Evolutionary conservation across 2,797 vertebrate species (phyloP).

Genomic region (Cryptoprocta ferox): DNA sequence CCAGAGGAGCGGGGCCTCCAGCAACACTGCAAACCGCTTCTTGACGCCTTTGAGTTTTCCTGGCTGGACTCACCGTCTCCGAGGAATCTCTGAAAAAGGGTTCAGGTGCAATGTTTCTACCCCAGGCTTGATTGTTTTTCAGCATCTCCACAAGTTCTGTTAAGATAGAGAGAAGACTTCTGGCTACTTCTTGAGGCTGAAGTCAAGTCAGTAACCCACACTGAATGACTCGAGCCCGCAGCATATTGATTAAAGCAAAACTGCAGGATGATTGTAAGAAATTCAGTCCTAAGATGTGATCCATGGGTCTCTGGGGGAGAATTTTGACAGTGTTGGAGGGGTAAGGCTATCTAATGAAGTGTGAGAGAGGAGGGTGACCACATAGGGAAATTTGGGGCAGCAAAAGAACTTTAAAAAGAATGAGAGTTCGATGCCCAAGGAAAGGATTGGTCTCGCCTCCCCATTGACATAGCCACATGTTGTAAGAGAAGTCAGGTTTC

Average conservation of each 20-base stretch:
- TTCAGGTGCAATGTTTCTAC: not conserved
- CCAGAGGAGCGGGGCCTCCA: conserved; percentile 66
- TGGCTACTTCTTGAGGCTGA: not conserved
- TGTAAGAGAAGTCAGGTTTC: not conserved
- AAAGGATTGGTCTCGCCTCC: not conserved
- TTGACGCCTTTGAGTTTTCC: not conserved
- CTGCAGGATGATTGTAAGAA: not conserved
- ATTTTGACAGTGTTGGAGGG: not conserved
- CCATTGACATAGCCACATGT: not conserved
- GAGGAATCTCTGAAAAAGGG: not conserved
- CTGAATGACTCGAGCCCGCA: not conserved
- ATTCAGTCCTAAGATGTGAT: not conserved
- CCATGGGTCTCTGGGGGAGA: not conserved
- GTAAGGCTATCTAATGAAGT: not conserved
- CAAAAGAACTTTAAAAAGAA: not conserved
- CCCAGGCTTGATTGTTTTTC: not conserved
- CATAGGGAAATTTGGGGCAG: not conserved
- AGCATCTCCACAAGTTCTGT: no score
- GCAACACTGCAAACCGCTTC: not conserved
- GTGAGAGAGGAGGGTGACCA: not conserved
- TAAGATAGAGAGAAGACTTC: not conserved
- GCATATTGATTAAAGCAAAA: not conserved
- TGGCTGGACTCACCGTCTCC: not conserved
- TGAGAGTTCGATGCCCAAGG: not conserved
- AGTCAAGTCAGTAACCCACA: not conserved